These are phyloP conservation scores for Cololabis saira DNA, from an alignment of 2,113 vertebrate genomes.

Conservation along the genomic window DNA sequence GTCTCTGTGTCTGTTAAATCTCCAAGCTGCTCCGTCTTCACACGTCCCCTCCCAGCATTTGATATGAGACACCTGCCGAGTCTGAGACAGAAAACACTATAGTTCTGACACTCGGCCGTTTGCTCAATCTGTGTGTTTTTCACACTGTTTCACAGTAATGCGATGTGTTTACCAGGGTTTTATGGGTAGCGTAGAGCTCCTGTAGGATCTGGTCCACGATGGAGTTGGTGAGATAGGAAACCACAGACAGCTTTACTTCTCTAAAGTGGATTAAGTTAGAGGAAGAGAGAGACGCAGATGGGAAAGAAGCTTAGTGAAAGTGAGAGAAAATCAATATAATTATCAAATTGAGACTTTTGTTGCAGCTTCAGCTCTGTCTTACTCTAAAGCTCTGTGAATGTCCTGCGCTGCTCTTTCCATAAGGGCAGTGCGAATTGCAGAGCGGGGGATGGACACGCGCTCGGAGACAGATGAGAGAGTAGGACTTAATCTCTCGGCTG, in stretches of 20 bases:
- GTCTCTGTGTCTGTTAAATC: slow-evolving; percentile 77
- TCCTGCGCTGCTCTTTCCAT: slow-evolving; percentile 85
- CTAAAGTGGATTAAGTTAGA: slow-evolving; percentile 65
- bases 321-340: slow-evolving; percentile 54
- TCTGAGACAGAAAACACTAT: slow-evolving; percentile 48
- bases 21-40: slow-evolving; percentile 70
- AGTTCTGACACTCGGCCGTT: slow-evolving; percentile 3
- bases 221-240: slow-evolving; percentile 91
- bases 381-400: slow-evolving; percentile 88
- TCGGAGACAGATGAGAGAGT: slow-evolving; percentile 87
- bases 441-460: slow-evolving; percentile 87
- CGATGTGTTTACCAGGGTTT: slow-evolving; percentile 82
- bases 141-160: slow-evolving; percentile 50
- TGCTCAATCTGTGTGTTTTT: slow-evolving; percentile 6
- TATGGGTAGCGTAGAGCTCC: slow-evolving; percentile 88
- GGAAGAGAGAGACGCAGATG: slow-evolving; percentile 19
- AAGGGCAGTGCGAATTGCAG: slow-evolving; percentile 87
- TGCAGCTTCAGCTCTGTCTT: slow-evolving; percentile 30
- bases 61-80: slow-evolving; percentile 74
- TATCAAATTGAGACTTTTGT: slow-evolving; percentile 44
- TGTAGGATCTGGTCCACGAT: slow-evolving; percentile 91
- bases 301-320: slow-evolving; percentile 33
- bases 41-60: slow-evolving; percentile 71
- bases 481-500: slow-evolving; percentile 86
- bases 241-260: slow-evolving; percentile 90